A percentile compares a stretch with the other conserved stretches of the same genome.
Conservation (phyloP, 1,140 invertebrate species). For the Chionoecetes opilio region DNA sequence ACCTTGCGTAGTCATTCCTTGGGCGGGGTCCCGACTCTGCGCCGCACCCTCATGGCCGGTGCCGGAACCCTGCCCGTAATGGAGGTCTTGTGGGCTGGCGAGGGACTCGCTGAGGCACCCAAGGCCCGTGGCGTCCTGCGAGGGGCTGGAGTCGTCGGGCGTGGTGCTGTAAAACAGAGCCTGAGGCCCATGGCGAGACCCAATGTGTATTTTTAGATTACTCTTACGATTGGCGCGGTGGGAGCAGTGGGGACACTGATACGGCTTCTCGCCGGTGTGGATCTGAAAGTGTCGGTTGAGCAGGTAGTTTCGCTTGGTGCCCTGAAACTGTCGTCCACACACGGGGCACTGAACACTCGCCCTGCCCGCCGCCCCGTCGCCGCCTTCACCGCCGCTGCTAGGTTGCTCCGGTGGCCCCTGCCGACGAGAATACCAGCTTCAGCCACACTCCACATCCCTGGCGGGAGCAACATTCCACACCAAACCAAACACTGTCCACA, state of each 20-base stretch:
- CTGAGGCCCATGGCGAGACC: constrained; percentile 72
- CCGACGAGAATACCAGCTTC: constrained; percentile 73
- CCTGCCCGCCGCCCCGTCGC: constrained; percentile 58
- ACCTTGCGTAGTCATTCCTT: background rate
- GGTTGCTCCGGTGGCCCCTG: constrained; percentile 68
- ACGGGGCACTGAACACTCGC: constrained; percentile 69
- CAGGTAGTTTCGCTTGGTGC: constrained; percentile 77
- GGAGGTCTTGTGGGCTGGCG: constrained; percentile 46
- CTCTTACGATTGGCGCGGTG: constrained; percentile 74
- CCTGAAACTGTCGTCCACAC: constrained; percentile 74
- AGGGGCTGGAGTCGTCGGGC: constrained; percentile 17
- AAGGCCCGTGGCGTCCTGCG: constrained; percentile 37
- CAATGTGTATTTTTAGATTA: constrained; percentile 73
- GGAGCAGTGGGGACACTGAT: constrained; percentile 75
- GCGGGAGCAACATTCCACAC: background rate
- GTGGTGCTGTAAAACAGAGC: constrained; percentile 55
- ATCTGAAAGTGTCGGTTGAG: constrained; percentile 76
- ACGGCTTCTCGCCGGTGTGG: constrained; percentile 78
- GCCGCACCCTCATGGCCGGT: background rate
- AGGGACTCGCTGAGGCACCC: constrained; percentile 53
- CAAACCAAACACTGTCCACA: background rate
- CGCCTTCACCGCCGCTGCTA: constrained; percentile 51
- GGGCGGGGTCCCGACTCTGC: background rate
- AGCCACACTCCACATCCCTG: constrained; percentile 46
- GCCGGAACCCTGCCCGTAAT: background rate